A percentile compares a stretch with the other conserved stretches of the same genome.
Conservation (phyloP, 1,140 invertebrate species). For the Drosophila insularis region DNA sequence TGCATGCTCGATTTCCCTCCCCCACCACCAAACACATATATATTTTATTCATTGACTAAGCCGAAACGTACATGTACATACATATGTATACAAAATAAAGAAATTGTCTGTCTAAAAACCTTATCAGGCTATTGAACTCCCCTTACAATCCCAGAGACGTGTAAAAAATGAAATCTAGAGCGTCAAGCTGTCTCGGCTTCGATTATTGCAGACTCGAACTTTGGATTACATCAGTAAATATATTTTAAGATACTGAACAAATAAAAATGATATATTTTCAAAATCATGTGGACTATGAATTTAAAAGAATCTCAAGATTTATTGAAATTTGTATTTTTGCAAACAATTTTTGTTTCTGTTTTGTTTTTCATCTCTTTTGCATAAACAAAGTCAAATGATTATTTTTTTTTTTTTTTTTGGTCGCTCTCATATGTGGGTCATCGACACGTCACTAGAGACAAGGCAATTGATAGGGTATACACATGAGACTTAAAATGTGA, state of each 20-base stretch:
- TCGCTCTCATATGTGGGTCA: slow-evolving; percentile 61
- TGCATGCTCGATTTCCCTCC: not conserved
- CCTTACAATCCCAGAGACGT: slow-evolving; percentile 17
- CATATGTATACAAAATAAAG: not conserved
- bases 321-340: slow-evolving; percentile 10
- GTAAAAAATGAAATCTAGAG: slow-evolving; percentile 36
- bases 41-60: slow-evolving; percentile 9
- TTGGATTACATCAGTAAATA: slow-evolving; percentile 5
- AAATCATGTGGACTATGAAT: not conserved
- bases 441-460: slow-evolving; percentile 56
- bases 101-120: slow-evolving; percentile 31
- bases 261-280: not conserved
- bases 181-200: slow-evolving; percentile 45
- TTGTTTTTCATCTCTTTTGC: slow-evolving; percentile 62
- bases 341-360: slow-evolving; percentile 44
- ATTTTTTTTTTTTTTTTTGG: slow-evolving; percentile 36
- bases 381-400: slow-evolving; percentile 71
- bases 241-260: not conserved
- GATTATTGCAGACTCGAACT: not conserved
- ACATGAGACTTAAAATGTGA: not conserved
- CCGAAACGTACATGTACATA: slow-evolving; percentile 11
- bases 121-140: slow-evolving; percentile 52
- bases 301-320: slow-evolving; percentile 7
- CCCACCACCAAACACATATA: not conserved
- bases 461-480: slow-evolving; percentile 10